These are phyloP conservation scores for Acanthurus leucopareius DNA, from an alignment of 2,797 vertebrate genomes.

Conservation along the genomic window DNA sequence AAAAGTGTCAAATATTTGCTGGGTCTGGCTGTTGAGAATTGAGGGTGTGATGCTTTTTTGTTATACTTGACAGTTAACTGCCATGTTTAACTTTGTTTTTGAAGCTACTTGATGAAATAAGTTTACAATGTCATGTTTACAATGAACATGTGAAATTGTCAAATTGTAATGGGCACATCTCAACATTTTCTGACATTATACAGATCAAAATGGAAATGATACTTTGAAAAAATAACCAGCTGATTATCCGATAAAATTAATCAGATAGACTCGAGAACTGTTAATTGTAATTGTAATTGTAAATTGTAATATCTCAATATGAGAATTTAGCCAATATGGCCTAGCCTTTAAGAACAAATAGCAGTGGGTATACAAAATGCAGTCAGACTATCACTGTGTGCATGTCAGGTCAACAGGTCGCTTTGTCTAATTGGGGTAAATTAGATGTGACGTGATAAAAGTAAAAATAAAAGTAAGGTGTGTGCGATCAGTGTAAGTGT, in stretches of 20 bases:
- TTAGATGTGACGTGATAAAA: conserved; percentile 35
- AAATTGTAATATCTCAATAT: neutral
- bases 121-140: neutral
- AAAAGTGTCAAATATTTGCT: neutral
- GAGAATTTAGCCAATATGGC: neutral
- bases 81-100: too few relatives aligned
- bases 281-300: neutral
- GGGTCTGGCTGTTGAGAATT: neutral
- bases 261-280: neutral
- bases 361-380: neutral
- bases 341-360: neutral
- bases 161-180: neutral
- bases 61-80: neutral
- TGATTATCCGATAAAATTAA: neutral
- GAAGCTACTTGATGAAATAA: neutral
- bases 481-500: conserved; percentile 30
- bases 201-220: neutral
- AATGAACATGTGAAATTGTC: neutral
- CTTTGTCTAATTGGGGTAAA: conserved; percentile 56
- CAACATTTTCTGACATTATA: neutral
- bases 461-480: conserved; percentile 29
- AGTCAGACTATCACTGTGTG: conserved; percentile 1
- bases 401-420: conserved; percentile 28
- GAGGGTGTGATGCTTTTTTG: neutral
- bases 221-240: neutral